Percentiles rank a stretch among this genome's conserved stretches.
phyloP scores from a whole-genome alignment of 2,797 vertebrate species.

The Myotis pilosus region DNA sequence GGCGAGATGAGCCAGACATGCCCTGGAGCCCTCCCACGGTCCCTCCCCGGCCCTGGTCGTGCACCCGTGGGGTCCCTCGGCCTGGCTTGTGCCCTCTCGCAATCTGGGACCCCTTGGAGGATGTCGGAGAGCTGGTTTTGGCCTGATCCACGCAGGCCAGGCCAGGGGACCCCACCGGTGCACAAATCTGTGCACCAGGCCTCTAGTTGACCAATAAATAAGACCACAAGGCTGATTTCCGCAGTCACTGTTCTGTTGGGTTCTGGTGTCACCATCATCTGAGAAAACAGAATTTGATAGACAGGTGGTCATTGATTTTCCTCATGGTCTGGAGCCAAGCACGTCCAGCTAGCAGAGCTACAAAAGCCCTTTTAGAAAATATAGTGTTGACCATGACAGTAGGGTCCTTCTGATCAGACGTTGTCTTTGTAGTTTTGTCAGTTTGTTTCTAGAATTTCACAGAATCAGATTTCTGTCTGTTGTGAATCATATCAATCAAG shows the following conservation, averaged over 20 bases:
- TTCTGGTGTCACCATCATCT: too few species aligned
- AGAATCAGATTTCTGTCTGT: neutral
- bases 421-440: neutral
- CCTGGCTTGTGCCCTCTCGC: too few species aligned
- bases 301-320: neutral
- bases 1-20: too few species aligned
- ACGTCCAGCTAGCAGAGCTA: neutral
- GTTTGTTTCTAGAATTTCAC: neutral
- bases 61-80: too few species aligned
- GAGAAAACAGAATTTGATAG: neutral
- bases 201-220: neutral
- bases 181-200: too few species aligned
- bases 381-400: neutral
- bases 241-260: neutral
- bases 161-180: too few species aligned
- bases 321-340: neutral
- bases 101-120: too few species aligned
- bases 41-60: too few species aligned
- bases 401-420: rapidly evolving
- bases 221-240: neutral
- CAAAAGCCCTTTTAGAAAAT: neutral
- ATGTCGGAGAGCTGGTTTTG: too few species aligned
- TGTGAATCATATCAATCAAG: neutral
- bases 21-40: too few species aligned
- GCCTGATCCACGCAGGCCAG: too few species aligned